A percentile compares a stretch with the other conserved stretches of the same genome.
These are phyloP conservation scores for Cynocephalus volans DNA, from an alignment of 2,113 vertebrate genomes.

Conservation along the genomic window DNA sequence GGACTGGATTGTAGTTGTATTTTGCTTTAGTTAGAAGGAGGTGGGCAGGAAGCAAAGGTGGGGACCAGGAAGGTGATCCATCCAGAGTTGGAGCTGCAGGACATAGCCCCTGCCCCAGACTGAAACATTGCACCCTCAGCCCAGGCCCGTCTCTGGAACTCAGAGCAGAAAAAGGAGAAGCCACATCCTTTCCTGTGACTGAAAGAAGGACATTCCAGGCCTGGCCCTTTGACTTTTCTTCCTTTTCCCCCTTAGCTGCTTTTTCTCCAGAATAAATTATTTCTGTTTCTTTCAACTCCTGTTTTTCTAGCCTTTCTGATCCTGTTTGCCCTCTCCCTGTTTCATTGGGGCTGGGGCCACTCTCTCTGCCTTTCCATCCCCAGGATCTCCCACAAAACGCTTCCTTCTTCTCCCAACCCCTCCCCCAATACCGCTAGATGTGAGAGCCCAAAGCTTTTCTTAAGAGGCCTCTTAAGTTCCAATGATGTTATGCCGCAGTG, in stretches of 20 bases:
- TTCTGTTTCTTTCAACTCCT: not conserved
- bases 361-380: not conserved
- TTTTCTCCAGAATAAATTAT: not conserved
- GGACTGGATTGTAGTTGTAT: not conserved
- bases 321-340: not conserved
- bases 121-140: not conserved
- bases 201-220: not conserved
- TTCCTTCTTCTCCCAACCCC: not conserved
- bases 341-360: not conserved
- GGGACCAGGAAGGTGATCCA: not conserved
- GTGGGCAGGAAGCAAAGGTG: not conserved
- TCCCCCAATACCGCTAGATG: not conserved
- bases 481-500: conserved; percentile 64
- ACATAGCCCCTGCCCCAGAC: not conserved
- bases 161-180: not conserved
- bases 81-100: not conserved
- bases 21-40: conserved; percentile 8
- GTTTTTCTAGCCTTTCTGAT: conserved; percentile 19
- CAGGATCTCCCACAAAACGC: not conserved
- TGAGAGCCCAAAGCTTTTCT: conserved; percentile 21
- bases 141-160: not conserved
- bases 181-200: not conserved
- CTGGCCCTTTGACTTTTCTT: not conserved
- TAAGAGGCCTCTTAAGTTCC: conserved; percentile 69
- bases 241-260: not conserved